Evolutionary conservation across 2,113 vertebrate genomes (phyloP).

Genomic region (Piaya cayana): DNA sequence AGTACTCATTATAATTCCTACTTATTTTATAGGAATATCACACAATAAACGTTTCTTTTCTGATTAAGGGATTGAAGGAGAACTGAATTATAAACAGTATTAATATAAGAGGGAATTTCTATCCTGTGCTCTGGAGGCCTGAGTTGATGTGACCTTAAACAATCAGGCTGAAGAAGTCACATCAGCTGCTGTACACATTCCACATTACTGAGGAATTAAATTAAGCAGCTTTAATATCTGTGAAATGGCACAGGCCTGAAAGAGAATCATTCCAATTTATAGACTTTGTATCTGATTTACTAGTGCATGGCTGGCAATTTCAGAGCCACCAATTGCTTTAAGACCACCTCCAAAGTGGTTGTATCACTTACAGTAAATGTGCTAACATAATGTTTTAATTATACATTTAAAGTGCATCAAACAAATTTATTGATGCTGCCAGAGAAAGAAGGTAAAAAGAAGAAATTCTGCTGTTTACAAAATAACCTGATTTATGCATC

Average conservation of each 20-base stretch:
- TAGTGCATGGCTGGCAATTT: constrained; percentile 35
- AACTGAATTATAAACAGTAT: constrained; percentile 35
- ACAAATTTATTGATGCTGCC: constrained; percentile 68
- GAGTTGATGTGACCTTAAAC: constrained; percentile 49
- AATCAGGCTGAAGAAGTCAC: constrained; percentile 55
- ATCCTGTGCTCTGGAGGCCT: neutral
- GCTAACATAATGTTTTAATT: constrained; percentile 74
- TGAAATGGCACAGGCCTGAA: constrained; percentile 36
- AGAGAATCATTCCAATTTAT: constrained; percentile 45
- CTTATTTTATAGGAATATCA: neutral
- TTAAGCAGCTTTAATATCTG: constrained; percentile 56
- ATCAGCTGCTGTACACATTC: constrained; percentile 56
- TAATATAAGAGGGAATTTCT: constrained; percentile 42
- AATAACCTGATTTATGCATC: neutral
- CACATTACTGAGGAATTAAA: constrained; percentile 45
- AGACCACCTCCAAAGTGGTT: constrained; percentile 63
- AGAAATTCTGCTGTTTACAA: constrained; percentile 38
- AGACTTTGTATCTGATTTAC: constrained; percentile 62
- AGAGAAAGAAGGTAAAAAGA: neutral
- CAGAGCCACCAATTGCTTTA: constrained; percentile 48
- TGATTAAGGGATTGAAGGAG: constrained; percentile 8
- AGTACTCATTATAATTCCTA: constrained; percentile 35
- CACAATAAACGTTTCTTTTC: constrained; percentile 29
- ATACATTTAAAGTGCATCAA: constrained; percentile 73
- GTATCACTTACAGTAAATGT: constrained; percentile 69